phyloP scores from a whole-genome alignment of 2,888 invertebrate species.

The Microdon myrmicae region DNA sequence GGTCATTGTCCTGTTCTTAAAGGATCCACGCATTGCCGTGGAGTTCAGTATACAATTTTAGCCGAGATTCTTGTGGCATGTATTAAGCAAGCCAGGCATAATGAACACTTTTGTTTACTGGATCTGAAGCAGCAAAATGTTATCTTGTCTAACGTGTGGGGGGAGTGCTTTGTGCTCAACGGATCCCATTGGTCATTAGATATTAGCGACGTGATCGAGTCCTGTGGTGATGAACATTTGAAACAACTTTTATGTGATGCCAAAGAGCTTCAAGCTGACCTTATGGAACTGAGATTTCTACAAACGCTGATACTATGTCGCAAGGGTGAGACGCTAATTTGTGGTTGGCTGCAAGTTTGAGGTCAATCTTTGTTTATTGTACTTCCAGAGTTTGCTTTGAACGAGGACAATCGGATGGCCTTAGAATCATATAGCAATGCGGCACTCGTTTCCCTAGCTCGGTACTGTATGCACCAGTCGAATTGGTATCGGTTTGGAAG shows the following conservation, averaged over 20 bases:
- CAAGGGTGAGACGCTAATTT: constrained; percentile 63
- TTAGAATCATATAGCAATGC: constrained; percentile 62
- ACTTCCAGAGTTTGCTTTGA: constrained; percentile 60
- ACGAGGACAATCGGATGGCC: constrained; percentile 57
- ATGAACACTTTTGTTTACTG: constrained; percentile 69
- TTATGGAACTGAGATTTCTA: constrained; percentile 68
- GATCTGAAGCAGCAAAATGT: constrained; percentile 69
- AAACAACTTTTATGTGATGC: constrained; percentile 64
- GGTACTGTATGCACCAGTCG: constrained; percentile 63
- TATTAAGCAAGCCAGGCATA: constrained; percentile 70
- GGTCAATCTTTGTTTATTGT: not conserved
- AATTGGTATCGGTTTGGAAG: constrained; percentile 65
- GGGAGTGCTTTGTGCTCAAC: constrained; percentile 70
- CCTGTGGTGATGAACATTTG: constrained; percentile 61
- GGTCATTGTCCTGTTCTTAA: constrained; percentile 8
- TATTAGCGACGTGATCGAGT: constrained; percentile 63
- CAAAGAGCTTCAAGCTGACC: constrained; percentile 66
- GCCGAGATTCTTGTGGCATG: constrained; percentile 72
- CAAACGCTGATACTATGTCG: constrained; percentile 69
- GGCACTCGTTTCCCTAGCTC: constrained; percentile 62
- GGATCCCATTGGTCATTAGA: constrained; percentile 71
- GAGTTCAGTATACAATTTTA: constrained; percentile 69
- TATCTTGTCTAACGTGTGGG: constrained; percentile 71
- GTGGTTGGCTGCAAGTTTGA: not conserved
- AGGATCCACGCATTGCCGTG: constrained; percentile 39